Conservation (phyloP, 2,888 invertebrate genomes). For the Lysandra bellargus region DNA sequence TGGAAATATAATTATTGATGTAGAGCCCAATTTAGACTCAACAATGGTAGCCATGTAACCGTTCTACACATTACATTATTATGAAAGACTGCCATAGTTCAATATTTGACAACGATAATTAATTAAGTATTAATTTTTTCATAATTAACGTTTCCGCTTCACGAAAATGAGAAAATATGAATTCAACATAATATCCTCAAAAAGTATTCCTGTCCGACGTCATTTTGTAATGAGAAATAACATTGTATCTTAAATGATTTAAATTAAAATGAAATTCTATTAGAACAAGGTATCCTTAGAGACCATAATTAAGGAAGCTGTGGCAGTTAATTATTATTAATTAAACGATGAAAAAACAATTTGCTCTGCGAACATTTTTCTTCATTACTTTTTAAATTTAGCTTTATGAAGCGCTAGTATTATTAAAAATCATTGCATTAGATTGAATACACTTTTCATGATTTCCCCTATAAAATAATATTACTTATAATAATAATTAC, state of each 20-base stretch:
- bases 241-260: neutral
- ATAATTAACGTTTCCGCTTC: neutral
- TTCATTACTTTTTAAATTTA: neutral
- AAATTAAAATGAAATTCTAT: neutral
- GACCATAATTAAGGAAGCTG: conserved; percentile 14
- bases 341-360: conserved; percentile 4
- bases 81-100: too few species aligned
- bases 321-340: conserved; percentile 16
- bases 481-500: too few species aligned
- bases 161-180: neutral
- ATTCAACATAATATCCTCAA: neutral
- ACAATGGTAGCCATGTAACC: too few species aligned
- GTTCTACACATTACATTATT: too few species aligned
- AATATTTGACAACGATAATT: too few species aligned
- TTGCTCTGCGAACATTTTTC: neutral
- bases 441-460: neutral
- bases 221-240: conserved; percentile 3
- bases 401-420: neutral
- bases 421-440: neutral
- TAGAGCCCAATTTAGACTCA: too few species aligned
- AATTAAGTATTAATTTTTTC: neutral
- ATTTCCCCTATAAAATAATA: too few species aligned
- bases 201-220: neutral
- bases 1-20: too few species aligned
- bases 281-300: neutral